A percentile compares a stretch with the other conserved stretches of the same genome.
Evolutionary conservation across 2,113 vertebrate genomes (phyloP).

Genomic region (Seriola quinqueradiata): DNA sequence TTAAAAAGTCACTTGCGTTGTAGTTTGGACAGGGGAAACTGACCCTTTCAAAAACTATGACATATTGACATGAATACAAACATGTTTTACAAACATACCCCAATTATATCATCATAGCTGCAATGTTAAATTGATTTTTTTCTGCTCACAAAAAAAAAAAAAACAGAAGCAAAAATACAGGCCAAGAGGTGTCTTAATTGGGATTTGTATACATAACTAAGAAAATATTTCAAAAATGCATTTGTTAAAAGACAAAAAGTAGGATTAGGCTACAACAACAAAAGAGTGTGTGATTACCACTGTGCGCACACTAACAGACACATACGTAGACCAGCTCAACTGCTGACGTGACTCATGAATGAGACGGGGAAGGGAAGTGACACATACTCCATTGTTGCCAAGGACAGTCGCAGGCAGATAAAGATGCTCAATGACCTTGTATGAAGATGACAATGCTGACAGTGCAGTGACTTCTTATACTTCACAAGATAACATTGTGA

Average conservation of each 20-base stretch:
- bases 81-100: neutral
- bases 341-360: conserved; percentile 39
- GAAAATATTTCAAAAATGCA: neutral
- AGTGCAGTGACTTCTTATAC: neutral
- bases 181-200: neutral
- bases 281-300: conserved; percentile 10
- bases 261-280: neutral
- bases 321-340: conserved; percentile 14
- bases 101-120: no score
- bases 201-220: neutral
- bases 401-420: neutral
- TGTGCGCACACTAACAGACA: neutral
- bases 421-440: conserved; percentile 1
- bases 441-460: conserved; percentile 4
- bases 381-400: conserved; percentile 2
- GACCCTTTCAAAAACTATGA: no score
- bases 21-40: no score
- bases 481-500: neutral
- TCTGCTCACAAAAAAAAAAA: no score
- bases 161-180: neutral
- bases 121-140: neutral
- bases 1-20: no score
- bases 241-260: conserved; percentile 11
- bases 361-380: conserved; percentile 13
- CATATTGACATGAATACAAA: no score